phyloP scores from a whole-genome alignment of 2,888 invertebrate genomes.

The Dermolepida albohirtum region DNA sequence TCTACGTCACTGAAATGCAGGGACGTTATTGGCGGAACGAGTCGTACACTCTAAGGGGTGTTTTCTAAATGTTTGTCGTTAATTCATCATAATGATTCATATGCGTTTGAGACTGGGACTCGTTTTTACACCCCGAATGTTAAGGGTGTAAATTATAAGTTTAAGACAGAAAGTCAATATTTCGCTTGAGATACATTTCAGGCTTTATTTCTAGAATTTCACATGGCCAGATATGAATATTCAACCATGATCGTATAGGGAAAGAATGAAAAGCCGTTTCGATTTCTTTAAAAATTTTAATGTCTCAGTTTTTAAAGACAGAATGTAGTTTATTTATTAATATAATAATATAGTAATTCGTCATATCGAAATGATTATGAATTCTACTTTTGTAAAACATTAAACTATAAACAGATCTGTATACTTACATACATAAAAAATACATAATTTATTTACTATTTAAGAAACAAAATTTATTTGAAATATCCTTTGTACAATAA shows the following conservation, averaged over 20 bases:
- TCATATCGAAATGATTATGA: too few species aligned
- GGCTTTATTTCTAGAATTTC: conserved; percentile 42
- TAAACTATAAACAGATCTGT: too few species aligned
- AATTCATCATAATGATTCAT: conserved; percentile 68
- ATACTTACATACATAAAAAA: too few species aligned
- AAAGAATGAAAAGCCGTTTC: neutral
- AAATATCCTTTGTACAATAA: too few species aligned
- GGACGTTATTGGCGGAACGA: conserved; percentile 49
- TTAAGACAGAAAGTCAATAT: conserved; percentile 67
- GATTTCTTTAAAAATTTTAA: neutral
- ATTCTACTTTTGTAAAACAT: too few species aligned
- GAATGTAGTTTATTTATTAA: too few species aligned
- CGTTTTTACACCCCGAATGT: conserved; percentile 66
- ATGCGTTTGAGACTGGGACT: conserved; percentile 66
- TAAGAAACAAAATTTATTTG: too few species aligned
- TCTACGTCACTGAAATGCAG: conserved; percentile 45
- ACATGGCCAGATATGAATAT: conserved; percentile 25
- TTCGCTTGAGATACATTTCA: conserved; percentile 43
- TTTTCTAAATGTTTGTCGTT: conserved; percentile 67
- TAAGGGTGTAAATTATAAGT: conserved; percentile 67
- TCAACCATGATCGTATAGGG: neutral
- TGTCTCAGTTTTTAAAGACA: neutral
- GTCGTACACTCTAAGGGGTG: conserved; percentile 60
- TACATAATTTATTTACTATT: too few species aligned
- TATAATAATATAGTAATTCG: too few species aligned